Evolutionary conservation across 2,888 invertebrate genomes (phyloP), one percentile per base, ranked within the genome.

Genomic region (Andricus quercusramuli): DNA sequence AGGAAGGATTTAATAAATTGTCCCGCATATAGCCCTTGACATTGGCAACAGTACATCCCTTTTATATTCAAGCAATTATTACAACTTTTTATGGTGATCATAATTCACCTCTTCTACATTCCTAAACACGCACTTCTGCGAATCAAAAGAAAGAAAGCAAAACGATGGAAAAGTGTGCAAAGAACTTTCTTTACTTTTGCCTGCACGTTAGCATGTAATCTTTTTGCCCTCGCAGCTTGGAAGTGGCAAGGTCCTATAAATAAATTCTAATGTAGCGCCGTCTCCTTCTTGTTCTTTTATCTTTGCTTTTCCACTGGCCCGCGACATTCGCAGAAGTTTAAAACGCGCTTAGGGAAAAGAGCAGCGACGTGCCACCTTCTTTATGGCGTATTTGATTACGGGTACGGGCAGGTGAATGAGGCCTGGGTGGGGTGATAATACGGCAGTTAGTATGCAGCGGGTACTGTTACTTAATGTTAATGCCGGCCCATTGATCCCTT

Each of bases 381-480:
- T 88, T 85, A 84, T 83, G 80, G 81, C 76, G 86, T 86, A 88
- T 88, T 90, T 85, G 89, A 88, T 87, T 87, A 86, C 86, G 86
- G 80, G 78, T 82, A 84, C 83, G 79, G 82, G 81, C 85, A 85
- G 85, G 85, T 89, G 89, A 89, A 88, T 85, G 87, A 87, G 83
- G 32, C 67, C 51, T 74, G 78, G 85, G 84, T 84, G 82, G 86
- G 88, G 89, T 88, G 90, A 89, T 91, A 90, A 91, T 91, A 86
- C 86, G 88, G 89, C 90, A 89, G 90, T 91, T 90, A 90, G 83
- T 80, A 85, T 85, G 85, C 89, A 84, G 83, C 85, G 76, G 84
- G 86, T 89, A 89, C 89, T 87, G 88, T 90, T 89, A 90, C 87
- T 88, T 83, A 87, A 90, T 88, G 88, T 89, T 90, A 89, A 89